A percentile compares a stretch with the other conserved stretches of the same genome.
Conservation (phyloP, 2,113 vertebrate genomes). For the Microcebus murinus region DNA sequence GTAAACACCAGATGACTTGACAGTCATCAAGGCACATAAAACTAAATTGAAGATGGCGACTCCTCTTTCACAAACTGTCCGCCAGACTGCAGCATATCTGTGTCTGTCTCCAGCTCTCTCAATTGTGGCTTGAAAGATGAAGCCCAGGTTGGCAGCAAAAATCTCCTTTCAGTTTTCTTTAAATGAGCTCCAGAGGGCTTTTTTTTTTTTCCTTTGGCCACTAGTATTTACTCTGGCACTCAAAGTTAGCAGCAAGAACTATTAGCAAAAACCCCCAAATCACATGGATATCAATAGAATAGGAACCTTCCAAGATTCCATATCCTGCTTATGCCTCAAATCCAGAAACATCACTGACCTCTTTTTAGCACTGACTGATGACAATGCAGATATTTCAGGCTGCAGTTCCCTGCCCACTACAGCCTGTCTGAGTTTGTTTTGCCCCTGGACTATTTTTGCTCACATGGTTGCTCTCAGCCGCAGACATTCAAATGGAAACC, state of each 20-base stretch:
- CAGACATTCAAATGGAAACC: slow-evolving; percentile 79
- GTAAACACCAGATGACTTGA: background rate
- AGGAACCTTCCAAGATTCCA: slow-evolving; percentile 74
- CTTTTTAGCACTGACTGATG: slow-evolving; percentile 71
- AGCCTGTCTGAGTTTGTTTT: slow-evolving; percentile 71
- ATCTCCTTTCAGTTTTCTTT: slow-evolving; percentile 71
- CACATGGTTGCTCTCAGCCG: slow-evolving; percentile 72
- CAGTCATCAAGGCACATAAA: slow-evolving; percentile 13
- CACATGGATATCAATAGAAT: slow-evolving; percentile 73
- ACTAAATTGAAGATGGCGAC: slow-evolving; percentile 25
- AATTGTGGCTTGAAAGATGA: slow-evolving; percentile 70
- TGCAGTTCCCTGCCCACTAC: slow-evolving; percentile 39
- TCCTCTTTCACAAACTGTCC: slow-evolving; percentile 12
- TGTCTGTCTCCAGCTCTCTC: slow-evolving; percentile 63
- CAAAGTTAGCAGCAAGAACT: slow-evolving; percentile 55
- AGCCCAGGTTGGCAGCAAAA: slow-evolving; percentile 70
- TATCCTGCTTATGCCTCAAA: slow-evolving; percentile 65
- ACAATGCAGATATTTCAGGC: slow-evolving; percentile 75
- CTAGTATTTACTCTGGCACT: slow-evolving; percentile 73
- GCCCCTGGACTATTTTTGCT: slow-evolving; percentile 76
- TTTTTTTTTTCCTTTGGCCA: background rate
- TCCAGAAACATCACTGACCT: slow-evolving; percentile 74
- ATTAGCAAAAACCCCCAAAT: slow-evolving; percentile 66
- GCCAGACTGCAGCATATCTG: slow-evolving; percentile 47
- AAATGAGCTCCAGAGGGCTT: slow-evolving; percentile 68